phyloP scores from a whole-genome alignment of 2,888 invertebrate species.

The Cataglyphis albicans region DNA sequence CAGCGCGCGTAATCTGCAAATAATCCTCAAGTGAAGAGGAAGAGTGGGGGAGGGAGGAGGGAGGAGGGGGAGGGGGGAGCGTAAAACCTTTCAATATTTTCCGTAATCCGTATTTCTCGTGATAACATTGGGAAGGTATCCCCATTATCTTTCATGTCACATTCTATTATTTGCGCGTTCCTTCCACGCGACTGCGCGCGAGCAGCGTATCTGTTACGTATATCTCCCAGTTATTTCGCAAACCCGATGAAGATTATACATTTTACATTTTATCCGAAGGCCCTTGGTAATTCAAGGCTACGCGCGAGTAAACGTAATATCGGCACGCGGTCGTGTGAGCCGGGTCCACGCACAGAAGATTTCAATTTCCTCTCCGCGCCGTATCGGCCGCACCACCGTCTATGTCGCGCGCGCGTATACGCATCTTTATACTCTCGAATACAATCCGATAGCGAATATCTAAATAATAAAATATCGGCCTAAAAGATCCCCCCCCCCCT shows the following conservation, averaged over 20 bases:
- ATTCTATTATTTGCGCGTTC: conserved; percentile 36
- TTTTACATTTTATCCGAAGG: conserved; percentile 68
- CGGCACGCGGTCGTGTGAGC: conserved; percentile 64
- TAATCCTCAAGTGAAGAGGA: conserved; percentile 1
- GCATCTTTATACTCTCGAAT: conserved; percentile 56
- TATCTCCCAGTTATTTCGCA: conserved; percentile 66
- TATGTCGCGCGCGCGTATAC: conserved; percentile 61
- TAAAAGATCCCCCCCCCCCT: conserved; percentile 4
- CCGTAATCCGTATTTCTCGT: conserved; percentile 41
- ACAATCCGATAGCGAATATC: conserved; percentile 68
- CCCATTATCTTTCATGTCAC: conserved; percentile 33
- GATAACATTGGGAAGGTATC: conserved; percentile 14
- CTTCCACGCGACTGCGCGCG: conserved; percentile 21
- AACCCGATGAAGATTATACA: conserved; percentile 71
- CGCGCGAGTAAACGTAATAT: conserved; percentile 56
- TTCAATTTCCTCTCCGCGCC: conserved; percentile 55
- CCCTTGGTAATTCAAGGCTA: conserved; percentile 70
- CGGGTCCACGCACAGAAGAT: conserved; percentile 62
- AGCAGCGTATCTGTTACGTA: conserved; percentile 39
- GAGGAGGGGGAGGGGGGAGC: background rate
- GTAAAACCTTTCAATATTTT: conserved; percentile 16
- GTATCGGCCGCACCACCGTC: conserved; percentile 64
- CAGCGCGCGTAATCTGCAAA: conserved; percentile 33
- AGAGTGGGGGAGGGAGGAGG: background rate
- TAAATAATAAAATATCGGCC: conserved; percentile 67